phyloP scores from a whole-genome alignment of 2,113 vertebrate genomes.

The Lynx canadensis region DNA sequence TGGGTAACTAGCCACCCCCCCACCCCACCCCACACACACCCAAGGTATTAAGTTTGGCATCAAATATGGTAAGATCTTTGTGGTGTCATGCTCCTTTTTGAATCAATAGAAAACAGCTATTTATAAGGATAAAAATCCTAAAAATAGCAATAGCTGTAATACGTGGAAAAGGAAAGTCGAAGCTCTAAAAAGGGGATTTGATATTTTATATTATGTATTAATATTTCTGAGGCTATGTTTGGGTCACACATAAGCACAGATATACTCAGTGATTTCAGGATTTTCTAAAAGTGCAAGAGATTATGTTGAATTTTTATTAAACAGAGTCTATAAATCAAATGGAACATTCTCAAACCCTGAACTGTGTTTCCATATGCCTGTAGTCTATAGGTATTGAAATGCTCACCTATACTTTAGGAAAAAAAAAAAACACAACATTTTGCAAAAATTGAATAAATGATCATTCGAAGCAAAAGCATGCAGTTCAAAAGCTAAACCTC shows the following conservation, averaged over 20 bases:
- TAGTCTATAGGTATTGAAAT: conserved; percentile 67
- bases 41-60: conserved; percentile 55
- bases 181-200: conserved; percentile 30
- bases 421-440: conserved; percentile 65
- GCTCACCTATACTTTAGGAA: conserved; percentile 56
- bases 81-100: conserved; percentile 15
- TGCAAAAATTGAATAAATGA: conserved; percentile 78
- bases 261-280: conserved; percentile 58
- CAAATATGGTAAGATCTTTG: conserved; percentile 40
- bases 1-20: background rate
- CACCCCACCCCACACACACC: background rate
- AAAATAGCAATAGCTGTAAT: conserved; percentile 25
- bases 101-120: conserved; percentile 40
- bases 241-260: conserved; percentile 44
- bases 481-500: conserved; percentile 88
- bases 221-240: conserved; percentile 61
- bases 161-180: background rate
- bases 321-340: conserved; percentile 70
- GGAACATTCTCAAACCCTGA: conserved; percentile 51
- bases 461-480: conserved; percentile 84
- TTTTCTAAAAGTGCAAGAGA: conserved; percentile 70
- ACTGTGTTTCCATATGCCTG: conserved; percentile 47
- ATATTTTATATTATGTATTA: conserved; percentile 34
- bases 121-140: conserved; percentile 56
- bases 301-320: conserved; percentile 57